Conservation (phyloP, 64 coral and sea anemone species). For the Actinia tenebrosa region DNA sequence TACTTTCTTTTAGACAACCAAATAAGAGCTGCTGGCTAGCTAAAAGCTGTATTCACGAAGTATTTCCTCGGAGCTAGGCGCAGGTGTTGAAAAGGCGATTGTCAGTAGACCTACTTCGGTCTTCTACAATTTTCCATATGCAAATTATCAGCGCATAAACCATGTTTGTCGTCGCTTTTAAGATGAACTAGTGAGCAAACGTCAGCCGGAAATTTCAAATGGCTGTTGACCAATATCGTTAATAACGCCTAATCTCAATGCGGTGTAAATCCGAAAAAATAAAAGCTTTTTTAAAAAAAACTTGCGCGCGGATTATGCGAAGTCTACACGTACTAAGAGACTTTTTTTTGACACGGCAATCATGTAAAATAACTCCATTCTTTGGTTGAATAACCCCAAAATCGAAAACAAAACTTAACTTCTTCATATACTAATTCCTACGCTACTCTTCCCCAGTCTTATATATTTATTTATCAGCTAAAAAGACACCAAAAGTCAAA, state of each 20-base stretch:
- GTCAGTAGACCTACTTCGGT: not conserved
- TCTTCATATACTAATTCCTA: not conserved
- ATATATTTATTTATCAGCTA: not conserved
- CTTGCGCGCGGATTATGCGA: not conserved
- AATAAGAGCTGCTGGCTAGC: not conserved
- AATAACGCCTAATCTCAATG: not conserved
- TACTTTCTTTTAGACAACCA: not conserved
- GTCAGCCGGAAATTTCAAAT: not conserved
- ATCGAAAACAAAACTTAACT: not conserved
- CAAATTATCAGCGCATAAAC: not conserved
- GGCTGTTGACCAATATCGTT: not conserved
- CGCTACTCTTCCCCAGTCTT: not conserved
- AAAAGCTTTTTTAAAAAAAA: not conserved
- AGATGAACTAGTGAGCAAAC: not conserved
- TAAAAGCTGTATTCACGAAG: not conserved
- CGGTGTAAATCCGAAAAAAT: not conserved
- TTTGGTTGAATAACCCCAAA: not conserved
- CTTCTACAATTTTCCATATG: conserved; percentile 7
- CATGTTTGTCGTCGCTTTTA: not conserved
- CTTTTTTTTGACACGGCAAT: not conserved
- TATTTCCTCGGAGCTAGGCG: not conserved
- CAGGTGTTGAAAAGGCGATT: not conserved
- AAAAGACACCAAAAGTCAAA: not conserved
- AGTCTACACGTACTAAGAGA: no score
- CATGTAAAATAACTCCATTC: no score